Evolutionary conservation across 2,888 invertebrate species (phyloP), one percentile per base, ranked within the genome.

Genomic region (Cerastis leucographa): DNA sequence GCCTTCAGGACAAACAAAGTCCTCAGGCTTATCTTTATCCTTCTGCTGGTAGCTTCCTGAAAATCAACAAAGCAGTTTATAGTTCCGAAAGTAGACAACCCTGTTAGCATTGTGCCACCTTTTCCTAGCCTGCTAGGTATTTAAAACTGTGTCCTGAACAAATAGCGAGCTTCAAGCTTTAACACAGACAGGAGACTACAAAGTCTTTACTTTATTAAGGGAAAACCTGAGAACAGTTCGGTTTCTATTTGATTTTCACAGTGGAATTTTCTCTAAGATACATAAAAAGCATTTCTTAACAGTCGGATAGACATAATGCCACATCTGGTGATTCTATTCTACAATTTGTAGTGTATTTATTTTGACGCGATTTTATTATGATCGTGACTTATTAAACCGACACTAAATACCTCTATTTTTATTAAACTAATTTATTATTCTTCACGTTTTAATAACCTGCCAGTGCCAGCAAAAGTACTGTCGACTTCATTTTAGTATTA

Each of bases 1-100:
- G 67, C 97, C 97, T 93, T 98, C 97, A n/a, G 99, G 99, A 93
- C 99, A 99, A 80, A 96, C 95, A 90, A 98, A 99, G 70, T 98
- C 98, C 87, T 97, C 97, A 42, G 69, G 90, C 66, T 97, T 84
- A 19, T 97, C 97, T 87, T 97, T 83, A 19, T 97, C 97, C 87
- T 97, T 94, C 85, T 94, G 93, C 88, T 96, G 96, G 83, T 94
- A 93, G 87, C 91, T 93, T 82, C 93, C 96, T 96, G 93, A 68
- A 95, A 95, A 84, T 78, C 46, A 83, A 84, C 68, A 84, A 80
- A 80, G 11, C 35, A 49, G 42, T 65, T 72, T 74, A 65, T 65
- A 81, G 74, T 72, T 68, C 12, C 2, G 59, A 22, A 70, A 73
- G 51, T 42, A 74, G 49, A 54, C 59, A 64, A 49, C 54, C 59